Percentiles rank a stretch among this genome's conserved stretches.
Conservation (phyloP, 23 tunicate genomes). For the Clavelina lepadiformis region DNA sequence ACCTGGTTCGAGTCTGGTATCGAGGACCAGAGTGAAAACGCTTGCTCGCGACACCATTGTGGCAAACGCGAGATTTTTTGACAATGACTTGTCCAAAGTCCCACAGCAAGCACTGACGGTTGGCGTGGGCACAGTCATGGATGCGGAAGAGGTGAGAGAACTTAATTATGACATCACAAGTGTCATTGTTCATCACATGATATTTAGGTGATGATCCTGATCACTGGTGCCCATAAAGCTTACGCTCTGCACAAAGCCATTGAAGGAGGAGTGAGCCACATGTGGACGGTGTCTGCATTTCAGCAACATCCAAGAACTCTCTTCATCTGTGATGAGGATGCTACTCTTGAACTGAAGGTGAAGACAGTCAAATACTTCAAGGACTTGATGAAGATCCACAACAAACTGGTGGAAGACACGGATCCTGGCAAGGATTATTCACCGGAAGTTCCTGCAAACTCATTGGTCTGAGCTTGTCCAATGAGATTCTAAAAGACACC, state of each 20-base stretch:
- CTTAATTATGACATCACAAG: background rate
- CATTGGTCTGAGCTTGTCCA: background rate
- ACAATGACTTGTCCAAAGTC: conserved; percentile 61
- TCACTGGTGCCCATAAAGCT: conserved; percentile 87
- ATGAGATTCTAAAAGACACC: background rate
- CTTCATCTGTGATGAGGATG: conserved; percentile 85
- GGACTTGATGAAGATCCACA: conserved; percentile 77
- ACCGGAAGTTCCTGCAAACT: background rate
- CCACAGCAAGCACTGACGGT: conserved; percentile 92
- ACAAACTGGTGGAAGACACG: conserved; percentile 40
- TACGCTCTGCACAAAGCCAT: conserved; percentile 92
- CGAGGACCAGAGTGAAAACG: conserved; percentile 81
- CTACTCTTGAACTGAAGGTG: conserved; percentile 87
- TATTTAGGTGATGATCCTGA: conserved; percentile 78
- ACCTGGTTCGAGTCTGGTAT: conserved; percentile 91
- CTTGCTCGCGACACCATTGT: conserved; percentile 86
- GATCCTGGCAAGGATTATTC: conserved; percentile 12
- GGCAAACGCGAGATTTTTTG: conserved; percentile 88
- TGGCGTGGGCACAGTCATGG: conserved; percentile 94
- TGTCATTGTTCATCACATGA: background rate
- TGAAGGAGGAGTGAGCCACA: conserved; percentile 89
- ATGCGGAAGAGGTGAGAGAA: conserved; percentile 76
- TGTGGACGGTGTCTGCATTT: conserved; percentile 97
- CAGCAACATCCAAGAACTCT: conserved; percentile 89
- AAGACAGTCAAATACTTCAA: conserved; percentile 94